Evolutionary conservation across 2,888 invertebrate genomes (phyloP).

Genomic region (Nomada goodeniana): DNA sequence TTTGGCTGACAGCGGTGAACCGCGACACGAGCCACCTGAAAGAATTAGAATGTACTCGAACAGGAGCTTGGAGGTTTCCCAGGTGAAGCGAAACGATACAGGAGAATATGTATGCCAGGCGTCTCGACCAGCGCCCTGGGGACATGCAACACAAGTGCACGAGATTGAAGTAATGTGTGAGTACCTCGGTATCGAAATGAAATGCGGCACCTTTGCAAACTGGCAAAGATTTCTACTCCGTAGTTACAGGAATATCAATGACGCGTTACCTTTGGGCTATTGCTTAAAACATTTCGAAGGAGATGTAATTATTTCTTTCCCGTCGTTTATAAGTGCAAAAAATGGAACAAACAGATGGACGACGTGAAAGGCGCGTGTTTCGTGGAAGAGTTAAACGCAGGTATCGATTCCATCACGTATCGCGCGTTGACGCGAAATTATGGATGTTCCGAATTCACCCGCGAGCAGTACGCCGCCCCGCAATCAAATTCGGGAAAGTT

Average conservation of each 20-base stretch:
- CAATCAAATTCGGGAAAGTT: conserved; percentile 55
- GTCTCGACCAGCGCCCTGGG: conserved; percentile 88
- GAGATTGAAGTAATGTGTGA: conserved; percentile 92
- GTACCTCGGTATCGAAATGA: conserved; percentile 76
- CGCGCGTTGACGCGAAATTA: conserved; percentile 26
- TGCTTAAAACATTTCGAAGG: too few species aligned
- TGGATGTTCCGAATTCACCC: conserved; percentile 23
- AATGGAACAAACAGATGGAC: not conserved
- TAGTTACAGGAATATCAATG: too few species aligned
- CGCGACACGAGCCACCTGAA: conserved; percentile 85
- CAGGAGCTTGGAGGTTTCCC: conserved; percentile 89
- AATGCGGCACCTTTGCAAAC: not conserved
- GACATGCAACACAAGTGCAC: conserved; percentile 89
- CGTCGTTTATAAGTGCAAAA: too few species aligned
- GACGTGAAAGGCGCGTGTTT: not conserved
- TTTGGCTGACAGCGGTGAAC: conserved; percentile 87
- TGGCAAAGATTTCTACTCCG: not conserved
- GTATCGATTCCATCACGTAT: conserved; percentile 37
- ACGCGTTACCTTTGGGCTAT: too few species aligned
- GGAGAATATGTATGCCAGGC: conserved; percentile 90
- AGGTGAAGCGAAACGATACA: conserved; percentile 86
- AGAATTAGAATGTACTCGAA: conserved; percentile 88
- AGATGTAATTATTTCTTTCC: not conserved
- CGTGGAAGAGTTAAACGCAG: conserved; percentile 5
- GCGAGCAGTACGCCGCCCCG: not conserved